Percentiles rank a stretch among this genome's conserved stretches.
Evolutionary conservation across 2,113 vertebrate genomes (phyloP).

Genomic region (Phalacrocorax aristotelis): DNA sequence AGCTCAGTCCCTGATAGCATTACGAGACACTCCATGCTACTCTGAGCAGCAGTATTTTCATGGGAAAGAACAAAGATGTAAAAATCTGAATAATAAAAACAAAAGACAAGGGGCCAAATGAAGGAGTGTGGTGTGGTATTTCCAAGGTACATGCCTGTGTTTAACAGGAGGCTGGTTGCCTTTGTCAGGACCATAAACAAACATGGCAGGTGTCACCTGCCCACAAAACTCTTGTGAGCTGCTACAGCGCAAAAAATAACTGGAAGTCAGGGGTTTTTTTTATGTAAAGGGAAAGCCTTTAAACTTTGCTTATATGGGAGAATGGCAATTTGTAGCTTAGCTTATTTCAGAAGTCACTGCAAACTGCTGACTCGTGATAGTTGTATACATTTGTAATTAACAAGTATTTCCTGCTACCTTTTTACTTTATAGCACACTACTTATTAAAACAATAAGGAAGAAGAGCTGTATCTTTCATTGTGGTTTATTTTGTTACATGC

Average conservation of each 20-base stretch:
- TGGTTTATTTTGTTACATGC: background rate
- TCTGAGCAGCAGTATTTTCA: background rate
- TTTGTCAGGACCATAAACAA: background rate
- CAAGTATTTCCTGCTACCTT: background rate
- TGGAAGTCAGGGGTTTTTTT: accelerated
- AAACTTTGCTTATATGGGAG: background rate
- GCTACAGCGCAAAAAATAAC: background rate
- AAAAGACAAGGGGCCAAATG: background rate
- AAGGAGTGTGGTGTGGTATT: background rate
- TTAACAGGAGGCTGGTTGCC: background rate
- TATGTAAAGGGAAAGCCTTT: background rate
- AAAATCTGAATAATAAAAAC: background rate
- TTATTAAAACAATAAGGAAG: background rate
- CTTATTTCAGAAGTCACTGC: background rate
- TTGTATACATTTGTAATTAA: no score
- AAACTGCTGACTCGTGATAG: background rate
- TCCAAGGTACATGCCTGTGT: background rate
- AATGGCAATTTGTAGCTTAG: background rate
- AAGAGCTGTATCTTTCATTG: background rate
- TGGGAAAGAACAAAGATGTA: background rate
- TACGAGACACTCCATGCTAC: background rate
- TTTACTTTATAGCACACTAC: background rate
- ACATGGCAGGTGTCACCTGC: background rate
- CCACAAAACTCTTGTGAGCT: background rate
- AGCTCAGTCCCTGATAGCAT: background rate